A percentile compares a stretch with the other conserved stretches of the same genome.
Evolutionary conservation across 2,797 vertebrate genomes (phyloP).

Genomic region (Petrocephalus sullivani): DNA sequence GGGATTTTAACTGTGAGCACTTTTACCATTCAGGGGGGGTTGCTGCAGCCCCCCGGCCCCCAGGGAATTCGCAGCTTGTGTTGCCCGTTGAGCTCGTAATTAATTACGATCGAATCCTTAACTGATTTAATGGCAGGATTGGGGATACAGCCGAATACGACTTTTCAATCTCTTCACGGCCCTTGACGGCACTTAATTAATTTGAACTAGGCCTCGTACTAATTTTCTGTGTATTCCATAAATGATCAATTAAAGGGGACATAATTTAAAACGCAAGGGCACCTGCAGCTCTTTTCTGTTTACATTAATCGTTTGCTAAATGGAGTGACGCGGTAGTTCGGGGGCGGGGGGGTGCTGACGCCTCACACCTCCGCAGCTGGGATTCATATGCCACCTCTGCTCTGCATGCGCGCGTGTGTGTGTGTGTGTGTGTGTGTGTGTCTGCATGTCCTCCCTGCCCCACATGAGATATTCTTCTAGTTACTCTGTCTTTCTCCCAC

Average conservation of each 20-base stretch:
- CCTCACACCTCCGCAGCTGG: neutral
- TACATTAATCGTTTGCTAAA: neutral
- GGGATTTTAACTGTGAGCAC: neutral
- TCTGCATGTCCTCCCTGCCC: neutral
- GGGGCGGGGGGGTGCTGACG: neutral
- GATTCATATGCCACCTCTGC: neutral
- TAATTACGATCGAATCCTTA: neutral
- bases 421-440: too few relatives aligned
- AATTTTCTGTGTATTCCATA: neutral
- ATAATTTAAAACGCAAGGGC: neutral
- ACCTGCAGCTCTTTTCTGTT: neutral
- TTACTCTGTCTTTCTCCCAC: neutral
- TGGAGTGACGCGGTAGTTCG: neutral
- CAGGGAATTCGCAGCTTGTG: neutral
- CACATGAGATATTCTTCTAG: neutral
- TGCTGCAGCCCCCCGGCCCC: neutral
- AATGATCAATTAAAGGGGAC: constrained; percentile 1
- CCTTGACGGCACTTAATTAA: constrained; percentile 1
- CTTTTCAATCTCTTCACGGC: constrained; percentile 1
- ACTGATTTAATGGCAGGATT: neutral
- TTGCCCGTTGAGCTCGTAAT: neutral
- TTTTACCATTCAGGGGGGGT: neutral
- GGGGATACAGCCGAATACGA: neutral
- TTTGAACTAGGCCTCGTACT: neutral
- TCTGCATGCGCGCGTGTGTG: too few relatives aligned